Evolutionary conservation across 2,113 vertebrate genomes (phyloP), one percentile per base, ranked within the genome.

Genomic region (Deroptyus accipitrinus): DNA sequence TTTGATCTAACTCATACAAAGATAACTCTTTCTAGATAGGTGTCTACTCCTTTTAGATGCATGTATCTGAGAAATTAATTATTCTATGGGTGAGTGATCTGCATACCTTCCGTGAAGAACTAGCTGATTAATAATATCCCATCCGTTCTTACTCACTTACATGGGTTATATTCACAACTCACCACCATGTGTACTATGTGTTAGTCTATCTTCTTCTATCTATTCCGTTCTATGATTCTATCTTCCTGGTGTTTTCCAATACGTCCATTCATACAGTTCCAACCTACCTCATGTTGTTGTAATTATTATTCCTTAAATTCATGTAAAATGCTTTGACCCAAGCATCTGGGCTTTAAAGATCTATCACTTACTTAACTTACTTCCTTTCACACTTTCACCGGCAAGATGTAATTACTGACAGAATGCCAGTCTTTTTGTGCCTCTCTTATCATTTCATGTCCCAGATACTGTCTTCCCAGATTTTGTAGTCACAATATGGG

Each of bases 121-220:
- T 2, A 79, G 7, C 16, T 78, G 41, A 49, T 75, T 23, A 81
- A 10, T n/a, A 79, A 37, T 20, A 42, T 39, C 27, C 82, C 48
- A 75, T 4, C 2, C 2, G 37, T 68, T 74, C 31, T 54, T 83
- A 48, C 28, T 69, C 13, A 41, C 14, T 63, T 28, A 55, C 3
- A 31, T 27, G 27, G 30, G 10, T 67, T 5, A 2, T 37, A 41
- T 67, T 85, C 19, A 79, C 74, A 75, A 4, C 31, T 55, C 23
- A 20, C 2, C 12, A 49, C 4, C 18, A 28, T 0, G 0, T 31
- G 10, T 42, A 33, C 13, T 70, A 0, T 49, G 73, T 46, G 4
- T 72, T 44, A 66, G 12, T 46, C n/a, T 73, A 1, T 33, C 44
- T 57, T 54, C 16, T 33, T 57, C 33, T 57, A 14, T 57, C 33